Conservation (phyloP, 2,797 vertebrate species). For the Peromyscus aztecus region DNA sequence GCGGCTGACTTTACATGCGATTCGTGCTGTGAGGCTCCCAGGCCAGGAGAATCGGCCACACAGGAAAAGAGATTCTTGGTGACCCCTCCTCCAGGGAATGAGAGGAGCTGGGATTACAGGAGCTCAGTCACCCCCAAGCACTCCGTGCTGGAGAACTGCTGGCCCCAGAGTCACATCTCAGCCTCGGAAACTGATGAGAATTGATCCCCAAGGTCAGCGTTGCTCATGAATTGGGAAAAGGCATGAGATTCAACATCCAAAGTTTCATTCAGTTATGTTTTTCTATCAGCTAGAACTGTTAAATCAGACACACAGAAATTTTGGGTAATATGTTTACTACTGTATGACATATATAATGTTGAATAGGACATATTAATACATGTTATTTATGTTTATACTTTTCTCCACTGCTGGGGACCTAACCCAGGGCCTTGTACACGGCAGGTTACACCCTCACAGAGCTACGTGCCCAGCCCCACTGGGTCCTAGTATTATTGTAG, state of each 20-base stretch:
- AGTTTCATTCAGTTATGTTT: slow-evolving; percentile 16
- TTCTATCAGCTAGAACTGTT: slow-evolving; percentile 30
- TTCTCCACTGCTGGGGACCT: not conserved
- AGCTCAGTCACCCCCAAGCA: not conserved
- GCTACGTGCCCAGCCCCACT: not conserved
- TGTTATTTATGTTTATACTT: not conserved
- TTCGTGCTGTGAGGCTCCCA: not conserved
- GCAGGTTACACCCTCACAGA: not conserved
- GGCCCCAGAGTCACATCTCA: not conserved
- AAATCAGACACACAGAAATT: not conserved
- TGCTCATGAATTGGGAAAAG: not conserved
- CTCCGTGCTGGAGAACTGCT: not conserved
- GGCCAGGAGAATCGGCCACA: not conserved
- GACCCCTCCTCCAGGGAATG: not conserved
- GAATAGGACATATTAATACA: not conserved
- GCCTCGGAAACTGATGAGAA: not conserved
- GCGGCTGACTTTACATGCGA: not conserved
- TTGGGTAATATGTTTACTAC: not conserved
- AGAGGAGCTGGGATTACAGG: not conserved
- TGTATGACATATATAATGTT: not conserved
- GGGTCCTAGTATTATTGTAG: slow-evolving; percentile 21
- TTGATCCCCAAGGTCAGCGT: not conserved
- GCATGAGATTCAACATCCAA: not conserved
- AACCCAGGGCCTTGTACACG: not conserved
- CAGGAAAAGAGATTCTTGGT: not conserved